phyloP scores from a whole-genome alignment of 2,113 vertebrate species.

The Pollimyrus isidori region DNA sequence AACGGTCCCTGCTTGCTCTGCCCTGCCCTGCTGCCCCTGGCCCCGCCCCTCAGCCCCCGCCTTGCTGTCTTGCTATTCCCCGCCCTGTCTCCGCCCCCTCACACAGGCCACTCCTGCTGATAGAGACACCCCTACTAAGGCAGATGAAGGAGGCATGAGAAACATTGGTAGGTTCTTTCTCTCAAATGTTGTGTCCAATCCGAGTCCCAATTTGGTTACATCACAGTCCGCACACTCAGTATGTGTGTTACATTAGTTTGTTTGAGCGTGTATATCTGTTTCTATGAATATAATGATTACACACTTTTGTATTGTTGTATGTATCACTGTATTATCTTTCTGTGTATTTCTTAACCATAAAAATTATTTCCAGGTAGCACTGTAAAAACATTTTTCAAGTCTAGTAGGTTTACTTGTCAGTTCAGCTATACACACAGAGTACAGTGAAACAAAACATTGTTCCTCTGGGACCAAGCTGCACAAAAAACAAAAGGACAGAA shows the following conservation, averaged over 20 bases:
- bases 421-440: too few species aligned
- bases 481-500: too few species aligned
- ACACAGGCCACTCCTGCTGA: conserved; percentile 80
- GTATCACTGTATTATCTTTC: conserved; percentile 15
- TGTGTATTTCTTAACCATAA: neutral
- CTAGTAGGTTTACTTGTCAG: too few species aligned
- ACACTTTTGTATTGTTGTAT: conserved; percentile 11
- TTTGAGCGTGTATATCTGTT: neutral
- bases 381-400: neutral
- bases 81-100: conserved; percentile 79
- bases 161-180: conserved; percentile 77
- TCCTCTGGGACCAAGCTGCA: too few species aligned
- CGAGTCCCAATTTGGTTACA: neutral
- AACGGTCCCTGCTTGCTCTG: conserved; percentile 56
- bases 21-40: conserved; percentile 44
- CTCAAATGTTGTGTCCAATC: conserved; percentile 24
- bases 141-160: conserved; percentile 68
- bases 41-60: conserved; percentile 65
- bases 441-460: too few species aligned
- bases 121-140: conserved; percentile 74
- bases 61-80: conserved; percentile 78
- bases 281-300: neutral
- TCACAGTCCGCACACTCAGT: neutral
- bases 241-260: neutral
- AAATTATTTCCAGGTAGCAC: neutral